phyloP scores from a whole-genome alignment of 2,797 vertebrate species.

The Streptopelia turtur region DNA sequence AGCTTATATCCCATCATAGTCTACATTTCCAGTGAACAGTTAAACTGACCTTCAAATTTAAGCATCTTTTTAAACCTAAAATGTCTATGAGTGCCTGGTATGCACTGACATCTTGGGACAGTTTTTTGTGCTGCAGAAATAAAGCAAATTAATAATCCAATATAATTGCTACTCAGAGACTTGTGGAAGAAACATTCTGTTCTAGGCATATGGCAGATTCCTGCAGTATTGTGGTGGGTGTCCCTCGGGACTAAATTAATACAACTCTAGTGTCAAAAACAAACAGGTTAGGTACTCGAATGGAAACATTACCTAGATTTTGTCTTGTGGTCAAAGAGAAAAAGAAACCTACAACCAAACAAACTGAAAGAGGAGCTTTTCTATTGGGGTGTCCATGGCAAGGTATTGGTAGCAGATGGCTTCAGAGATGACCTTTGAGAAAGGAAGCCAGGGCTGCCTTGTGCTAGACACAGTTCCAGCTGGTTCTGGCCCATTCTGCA shows the following conservation, averaged over 20 bases:
- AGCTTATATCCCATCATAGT: neutral
- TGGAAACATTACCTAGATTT: neutral
- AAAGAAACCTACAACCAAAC: neutral
- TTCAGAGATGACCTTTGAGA: neutral
- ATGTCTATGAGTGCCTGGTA: neutral
- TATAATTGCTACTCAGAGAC: neutral
- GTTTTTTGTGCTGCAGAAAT: neutral
- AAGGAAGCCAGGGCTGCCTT: neutral
- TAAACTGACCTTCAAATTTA: neutral
- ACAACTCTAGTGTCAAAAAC: fast-evolving
- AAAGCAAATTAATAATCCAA: neutral
- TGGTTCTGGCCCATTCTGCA: neutral
- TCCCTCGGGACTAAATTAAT: neutral
- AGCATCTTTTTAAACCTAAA: neutral
- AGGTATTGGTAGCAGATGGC: neutral
- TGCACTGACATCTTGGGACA: neutral
- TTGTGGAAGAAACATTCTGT: neutral
- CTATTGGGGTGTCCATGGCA: fast-evolving
- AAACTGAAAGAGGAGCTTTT: neutral
- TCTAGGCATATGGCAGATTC: neutral
- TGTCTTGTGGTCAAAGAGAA: neutral
- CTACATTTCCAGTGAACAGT: neutral
- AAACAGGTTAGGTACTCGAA: neutral
- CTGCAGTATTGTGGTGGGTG: neutral
- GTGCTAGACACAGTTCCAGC: neutral